Conservation (phyloP, 2,113 vertebrate genomes). For the Pseudonaja textilis region DNA sequence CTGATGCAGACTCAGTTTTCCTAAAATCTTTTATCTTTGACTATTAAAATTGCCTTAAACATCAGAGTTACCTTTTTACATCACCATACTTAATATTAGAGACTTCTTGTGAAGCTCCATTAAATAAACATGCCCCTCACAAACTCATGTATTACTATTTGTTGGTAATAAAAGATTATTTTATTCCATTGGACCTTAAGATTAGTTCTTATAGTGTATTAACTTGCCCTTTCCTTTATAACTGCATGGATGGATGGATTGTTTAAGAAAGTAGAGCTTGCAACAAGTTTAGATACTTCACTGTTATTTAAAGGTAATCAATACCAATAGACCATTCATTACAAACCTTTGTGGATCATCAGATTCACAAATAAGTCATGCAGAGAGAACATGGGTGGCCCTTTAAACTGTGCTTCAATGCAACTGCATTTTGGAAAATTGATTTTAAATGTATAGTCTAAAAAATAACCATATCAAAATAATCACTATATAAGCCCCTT, state of each 20-base stretch:
- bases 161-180: neutral
- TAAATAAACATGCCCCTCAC: neutral
- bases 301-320: constrained; percentile 59
- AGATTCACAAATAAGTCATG: constrained; percentile 2
- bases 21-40: neutral
- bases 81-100: neutral
- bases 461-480: constrained; percentile 34
- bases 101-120: neutral
- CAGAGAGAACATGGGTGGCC: neutral
- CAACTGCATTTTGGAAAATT: constrained; percentile 24
- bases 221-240: neutral
- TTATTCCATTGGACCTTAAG: neutral
- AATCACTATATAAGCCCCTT: constrained; percentile 5
- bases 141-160: neutral
- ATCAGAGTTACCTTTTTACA: neutral
- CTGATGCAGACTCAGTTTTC: neutral
- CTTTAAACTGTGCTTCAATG: constrained; percentile 29
- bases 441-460: constrained; percentile 30
- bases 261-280: constrained; percentile 16
- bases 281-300: neutral
- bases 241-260: fast-evolving
- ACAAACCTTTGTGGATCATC: constrained; percentile 45
- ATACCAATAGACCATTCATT: constrained; percentile 48
- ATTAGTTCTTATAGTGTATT: neutral
- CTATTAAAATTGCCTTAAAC: neutral